These are phyloP conservation scores for Heliothis virescens DNA, from an alignment of 1,140 invertebrate genomes.

Conservation along the genomic window DNA sequence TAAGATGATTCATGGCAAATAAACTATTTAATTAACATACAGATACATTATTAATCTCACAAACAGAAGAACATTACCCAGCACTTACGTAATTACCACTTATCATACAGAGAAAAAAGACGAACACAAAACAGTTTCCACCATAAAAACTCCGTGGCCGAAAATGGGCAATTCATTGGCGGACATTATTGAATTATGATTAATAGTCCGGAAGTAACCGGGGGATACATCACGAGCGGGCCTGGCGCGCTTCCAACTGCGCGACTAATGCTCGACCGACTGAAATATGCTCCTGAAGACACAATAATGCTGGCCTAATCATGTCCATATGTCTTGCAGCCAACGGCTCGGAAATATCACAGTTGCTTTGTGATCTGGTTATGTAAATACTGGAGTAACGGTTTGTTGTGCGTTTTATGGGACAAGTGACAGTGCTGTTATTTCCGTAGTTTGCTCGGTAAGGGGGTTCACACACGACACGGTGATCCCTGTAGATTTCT, in stretches of 20 bases:
- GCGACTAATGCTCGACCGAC: slow-evolving; percentile 40
- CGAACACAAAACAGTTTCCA: slow-evolving; percentile 8
- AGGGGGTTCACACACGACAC: neutral
- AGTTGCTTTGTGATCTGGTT: slow-evolving; percentile 30
- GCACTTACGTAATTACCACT: too few species aligned
- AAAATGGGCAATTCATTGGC: slow-evolving; percentile 48
- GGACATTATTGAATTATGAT: slow-evolving; percentile 50
- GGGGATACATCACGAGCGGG: slow-evolving; percentile 30
- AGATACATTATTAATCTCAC: too few species aligned
- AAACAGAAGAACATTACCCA: too few species aligned
- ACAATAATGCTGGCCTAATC: slow-evolving; percentile 53
- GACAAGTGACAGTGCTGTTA: slow-evolving; percentile 28
- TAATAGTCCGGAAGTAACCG: slow-evolving; percentile 45
- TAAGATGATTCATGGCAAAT: too few species aligned
- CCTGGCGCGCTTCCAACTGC: slow-evolving; percentile 48
- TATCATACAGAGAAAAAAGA: too few species aligned
- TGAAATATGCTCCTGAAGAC: slow-evolving; percentile 50
- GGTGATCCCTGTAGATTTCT: too few species aligned
- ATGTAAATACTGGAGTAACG: slow-evolving; percentile 25
- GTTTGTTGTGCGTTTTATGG: slow-evolving; percentile 33
- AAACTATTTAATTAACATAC: too few species aligned
- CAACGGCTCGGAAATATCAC: slow-evolving; percentile 45
- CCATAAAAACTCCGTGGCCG: slow-evolving; percentile 16
- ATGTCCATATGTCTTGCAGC: slow-evolving; percentile 42
- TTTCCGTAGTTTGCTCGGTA: slow-evolving; percentile 14